Evolutionary conservation across 2,113 vertebrate genomes (phyloP), one percentile per base, ranked within the genome.

Genomic region (Pipa parva): DNA sequence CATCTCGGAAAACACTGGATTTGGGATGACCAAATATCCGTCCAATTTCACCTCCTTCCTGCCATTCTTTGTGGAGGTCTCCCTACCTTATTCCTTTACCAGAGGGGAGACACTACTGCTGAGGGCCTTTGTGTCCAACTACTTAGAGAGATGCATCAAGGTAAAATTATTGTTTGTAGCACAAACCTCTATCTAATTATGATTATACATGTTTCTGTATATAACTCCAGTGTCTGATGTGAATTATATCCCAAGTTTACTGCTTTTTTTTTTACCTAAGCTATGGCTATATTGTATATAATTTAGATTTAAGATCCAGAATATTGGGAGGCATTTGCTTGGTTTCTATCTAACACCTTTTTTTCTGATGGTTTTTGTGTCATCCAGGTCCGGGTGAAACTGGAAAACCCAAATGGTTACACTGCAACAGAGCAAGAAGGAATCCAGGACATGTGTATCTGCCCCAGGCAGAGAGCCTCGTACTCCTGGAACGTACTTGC

Each of bases 31-130:
- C 4, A 61, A 42, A n/a, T 72, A 78, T 8, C 79, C 77, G 66
- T 31, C 48, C 0, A 73, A 74, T 2, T 72, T 95, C 51, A 89
- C 72, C 0, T 80, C 76, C 56, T 91, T 91, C 76, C 87, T 89
- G 79, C 85, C 88, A 0, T 93, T 95, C 78, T 94, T 95, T 29
- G 83, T 92, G 71, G 89, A 90, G 2, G 75, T 92, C 46, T 81
- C 88, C 1, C 36, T 94, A 54, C 92, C 92, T 1, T 92, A 90
- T 70, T 92, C 92, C 0, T 63, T 92, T 56, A 76, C 92, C 64
- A 75, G 74, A 36, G 87, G 85, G 63, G 92, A 94, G 77, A 79
- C 74, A 21, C 90, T 94, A 13, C 76, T 80, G 0, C 85, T 94
- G 42, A 92, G 77, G 73, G 87, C 85, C 49, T 87, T 79, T 0